Evolutionary conservation across 2,113 vertebrate genomes (phyloP).

Genomic region (Caranx ignobilis): DNA sequence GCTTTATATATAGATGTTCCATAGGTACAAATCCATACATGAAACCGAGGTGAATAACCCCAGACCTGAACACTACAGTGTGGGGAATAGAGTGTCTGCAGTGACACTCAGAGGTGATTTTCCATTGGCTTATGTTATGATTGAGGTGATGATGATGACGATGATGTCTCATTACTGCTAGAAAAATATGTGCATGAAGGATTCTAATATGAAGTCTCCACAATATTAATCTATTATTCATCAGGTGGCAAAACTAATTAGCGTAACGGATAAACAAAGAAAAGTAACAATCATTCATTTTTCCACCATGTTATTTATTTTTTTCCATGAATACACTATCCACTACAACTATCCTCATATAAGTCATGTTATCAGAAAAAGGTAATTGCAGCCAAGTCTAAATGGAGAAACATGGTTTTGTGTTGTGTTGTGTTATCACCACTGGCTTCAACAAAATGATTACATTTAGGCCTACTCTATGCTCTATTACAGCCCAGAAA

Average conservation of each 20-base stretch:
- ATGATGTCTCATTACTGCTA: not conserved
- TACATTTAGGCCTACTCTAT: not conserved
- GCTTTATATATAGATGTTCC: not conserved
- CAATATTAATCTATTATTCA: not conserved
- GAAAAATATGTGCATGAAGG: no score
- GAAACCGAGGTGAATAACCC: no score
- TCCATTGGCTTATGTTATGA: not conserved
- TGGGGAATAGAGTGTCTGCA: not conserved
- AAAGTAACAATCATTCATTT: not conserved
- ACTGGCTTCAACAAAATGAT: no score
- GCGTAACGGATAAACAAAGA: not conserved
- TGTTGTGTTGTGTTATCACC: not conserved
- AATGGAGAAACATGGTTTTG: not conserved
- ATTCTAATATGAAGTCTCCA: no score
- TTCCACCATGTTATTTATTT: not conserved
- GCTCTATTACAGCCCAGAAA: not conserved
- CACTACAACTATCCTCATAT: not conserved
- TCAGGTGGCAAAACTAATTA: not conserved
- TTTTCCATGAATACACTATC: not conserved
- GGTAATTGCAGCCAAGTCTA: not conserved
- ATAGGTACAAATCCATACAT: not conserved
- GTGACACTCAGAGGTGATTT: not conserved
- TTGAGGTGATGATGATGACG: not conserved
- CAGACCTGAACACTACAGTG: not conserved
- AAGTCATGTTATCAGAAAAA: not conserved